A percentile compares a stretch with the other conserved stretches of the same genome.
phyloP scores from a whole-genome alignment of 92 coral and sea anemone genomes.

The Epizoanthus ramosus region DNA sequence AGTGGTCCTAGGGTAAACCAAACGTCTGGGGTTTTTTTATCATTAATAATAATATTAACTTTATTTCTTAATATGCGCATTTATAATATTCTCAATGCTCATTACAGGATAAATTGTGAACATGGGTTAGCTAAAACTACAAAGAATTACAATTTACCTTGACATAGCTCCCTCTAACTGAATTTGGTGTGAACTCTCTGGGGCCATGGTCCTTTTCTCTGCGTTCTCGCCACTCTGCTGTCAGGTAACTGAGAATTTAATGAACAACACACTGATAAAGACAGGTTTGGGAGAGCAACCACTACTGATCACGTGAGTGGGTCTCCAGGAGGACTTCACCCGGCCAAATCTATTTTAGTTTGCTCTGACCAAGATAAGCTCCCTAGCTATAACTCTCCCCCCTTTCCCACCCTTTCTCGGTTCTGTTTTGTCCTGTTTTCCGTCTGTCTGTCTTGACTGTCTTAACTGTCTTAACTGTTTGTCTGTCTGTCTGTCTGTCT shows the following conservation, averaged over 20 bases:
- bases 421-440: background rate
- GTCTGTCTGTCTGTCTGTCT: background rate
- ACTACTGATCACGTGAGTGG: too few species aligned
- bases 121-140: background rate
- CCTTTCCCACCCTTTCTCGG: background rate
- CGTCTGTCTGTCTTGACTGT: background rate
- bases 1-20: background rate
- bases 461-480: background rate
- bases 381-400: background rate
- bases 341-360: background rate
- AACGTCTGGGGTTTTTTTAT: too few species aligned
- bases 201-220: slow-evolving; percentile 42
- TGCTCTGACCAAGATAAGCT: too few species aligned
- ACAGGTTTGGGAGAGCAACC: too few species aligned
- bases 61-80: too few species aligned
- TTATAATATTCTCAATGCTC: too few species aligned
- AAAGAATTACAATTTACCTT: slow-evolving; percentile 59
- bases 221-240: slow-evolving; percentile 84
- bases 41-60: background rate
- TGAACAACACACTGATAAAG: background rate
- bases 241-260: slow-evolving; percentile 66
- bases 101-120: background rate
- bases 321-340: background rate
- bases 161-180: slow-evolving; percentile 75
- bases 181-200: slow-evolving; percentile 64